Percentiles rank a stretch among this genome's conserved stretches.
Evolutionary conservation across 1,140 invertebrate species (phyloP).

Genomic region (Drosophila bocqueti): DNA sequence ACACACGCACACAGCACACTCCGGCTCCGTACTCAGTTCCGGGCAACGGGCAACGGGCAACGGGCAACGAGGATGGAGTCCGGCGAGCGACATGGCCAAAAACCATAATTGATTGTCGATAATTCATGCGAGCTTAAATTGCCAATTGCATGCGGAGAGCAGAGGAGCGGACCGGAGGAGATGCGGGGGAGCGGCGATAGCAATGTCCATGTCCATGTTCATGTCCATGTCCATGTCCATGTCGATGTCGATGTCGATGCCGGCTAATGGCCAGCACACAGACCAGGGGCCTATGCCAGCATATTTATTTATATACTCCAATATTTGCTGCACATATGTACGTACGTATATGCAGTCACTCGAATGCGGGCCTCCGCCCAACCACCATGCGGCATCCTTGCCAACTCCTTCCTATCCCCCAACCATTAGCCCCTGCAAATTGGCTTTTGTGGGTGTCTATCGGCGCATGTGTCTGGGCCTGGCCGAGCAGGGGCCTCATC

Average conservation of each 20-base stretch:
- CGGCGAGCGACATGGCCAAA: conserved; percentile 66
- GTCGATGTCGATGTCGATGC: conserved; percentile 17
- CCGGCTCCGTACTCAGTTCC: conserved; percentile 6
- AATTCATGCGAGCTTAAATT: conserved; percentile 83
- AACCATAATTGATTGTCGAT: conserved; percentile 83
- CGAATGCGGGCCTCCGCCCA: neutral
- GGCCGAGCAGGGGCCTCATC: conserved; percentile 25
- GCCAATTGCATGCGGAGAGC: conserved; percentile 70
- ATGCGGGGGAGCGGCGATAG: conserved; percentile 33
- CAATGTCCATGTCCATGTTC: conserved; percentile 8
- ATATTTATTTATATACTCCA: conserved; percentile 49
- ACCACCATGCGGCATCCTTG: neutral
- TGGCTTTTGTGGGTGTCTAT: conserved; percentile 58
- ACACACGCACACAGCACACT: conserved; percentile 16
- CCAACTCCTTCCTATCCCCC: neutral
- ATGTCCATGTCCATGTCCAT: conserved; percentile 21
- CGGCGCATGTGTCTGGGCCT: conserved; percentile 19
- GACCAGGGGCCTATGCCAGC: conserved; percentile 17
- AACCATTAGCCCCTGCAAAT: conserved; percentile 43
- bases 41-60: conserved; percentile 13
- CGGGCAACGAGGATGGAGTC: conserved; percentile 31
- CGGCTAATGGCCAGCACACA: conserved; percentile 27
- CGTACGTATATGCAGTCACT: conserved; percentile 6
- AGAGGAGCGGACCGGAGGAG: neutral
- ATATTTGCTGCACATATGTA: conserved; percentile 37